Evolutionary conservation across 2,797 vertebrate genomes (phyloP), one percentile per base, ranked within the genome.

Genomic region (Peromyscus melanophrys): DNA sequence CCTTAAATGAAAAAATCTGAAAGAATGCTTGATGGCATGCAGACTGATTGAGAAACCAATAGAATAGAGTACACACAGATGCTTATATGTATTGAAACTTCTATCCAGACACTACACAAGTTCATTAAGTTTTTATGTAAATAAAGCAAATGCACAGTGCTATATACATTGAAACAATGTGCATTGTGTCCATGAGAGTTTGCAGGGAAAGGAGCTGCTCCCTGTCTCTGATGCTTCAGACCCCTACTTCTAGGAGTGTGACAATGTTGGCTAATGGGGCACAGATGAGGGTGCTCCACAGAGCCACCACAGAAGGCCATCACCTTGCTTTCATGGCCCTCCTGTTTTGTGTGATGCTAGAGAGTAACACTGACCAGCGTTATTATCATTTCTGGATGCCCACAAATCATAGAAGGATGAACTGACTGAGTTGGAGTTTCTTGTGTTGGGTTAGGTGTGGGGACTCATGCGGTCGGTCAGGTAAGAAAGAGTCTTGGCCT

Each of bases 1-100:
- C 82, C 94, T 82, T 77, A 90, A 78, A 52, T 83, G 19, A 46
- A 94, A 80, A 90, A 78, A 37, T 25, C 57, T 93, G 37, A 90
- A 95, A 80, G 31, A 92, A 93, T 87, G 9, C 21, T 82, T 96
- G 92, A 67, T 4, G 16, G 4, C 40, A 69, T 71, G 23, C 19
- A 86, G 85, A 55, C 29, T 61, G 88, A 76, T 31, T 77, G 34
- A 90, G 94, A 85, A 86, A 75, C 57, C 21, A 90, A 63, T 77
- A 25, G 81, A 95, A 80, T 7, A 40, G 3, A 95, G 23, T 34
- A 78, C 9, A 92, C 63, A 63, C 5, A 82, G 37, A 76, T 65
- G 71, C 91, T 92, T 80, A 90, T 25, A 43, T 67, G 52, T 92
- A 81, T 77, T 63, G 88, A 85, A 88, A 61, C 40, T 78, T 43